A percentile compares a stretch with the other conserved stretches of the same genome.
Conservation (phyloP, 2,888 invertebrate species). For the Strigamia crassipes region DNA sequence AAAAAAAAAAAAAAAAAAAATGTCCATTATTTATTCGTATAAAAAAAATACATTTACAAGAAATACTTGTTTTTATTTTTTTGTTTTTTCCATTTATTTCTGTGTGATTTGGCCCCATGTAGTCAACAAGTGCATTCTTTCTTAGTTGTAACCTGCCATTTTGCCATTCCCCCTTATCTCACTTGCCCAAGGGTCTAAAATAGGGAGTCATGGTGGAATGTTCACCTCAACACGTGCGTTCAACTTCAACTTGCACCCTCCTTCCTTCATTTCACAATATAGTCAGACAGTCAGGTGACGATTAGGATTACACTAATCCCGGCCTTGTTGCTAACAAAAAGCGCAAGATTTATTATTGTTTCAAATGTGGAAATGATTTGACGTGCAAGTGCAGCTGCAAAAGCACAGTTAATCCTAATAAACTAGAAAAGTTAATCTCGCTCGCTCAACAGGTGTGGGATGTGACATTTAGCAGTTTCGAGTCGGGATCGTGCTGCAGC, state of each 20-base stretch:
- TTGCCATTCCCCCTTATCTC: conserved; percentile 18
- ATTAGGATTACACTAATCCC: conserved; percentile 17
- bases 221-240: conserved; percentile 18
- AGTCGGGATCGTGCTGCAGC: not conserved
- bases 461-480: not conserved
- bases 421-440: conserved; percentile 1
- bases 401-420: conserved; percentile 9
- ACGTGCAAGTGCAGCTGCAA: not conserved
- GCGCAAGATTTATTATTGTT: not conserved
- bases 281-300: conserved; percentile 22
- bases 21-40: no score
- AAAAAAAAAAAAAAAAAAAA: no score
- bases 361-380: not conserved
- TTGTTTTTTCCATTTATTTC: not conserved
- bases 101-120: not conserved
- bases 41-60: no score
- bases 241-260: not conserved
- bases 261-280: not conserved
- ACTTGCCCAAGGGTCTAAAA: not conserved
- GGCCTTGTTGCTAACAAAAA: not conserved
- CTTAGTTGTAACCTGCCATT: conserved; percentile 5
- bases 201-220: conserved; percentile 26
- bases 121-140: conserved; percentile 23
- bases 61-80: not conserved
- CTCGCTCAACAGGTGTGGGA: not conserved